phyloP scores from a whole-genome alignment of 2,797 vertebrate genomes.

The Sebastes matsubarae region DNA sequence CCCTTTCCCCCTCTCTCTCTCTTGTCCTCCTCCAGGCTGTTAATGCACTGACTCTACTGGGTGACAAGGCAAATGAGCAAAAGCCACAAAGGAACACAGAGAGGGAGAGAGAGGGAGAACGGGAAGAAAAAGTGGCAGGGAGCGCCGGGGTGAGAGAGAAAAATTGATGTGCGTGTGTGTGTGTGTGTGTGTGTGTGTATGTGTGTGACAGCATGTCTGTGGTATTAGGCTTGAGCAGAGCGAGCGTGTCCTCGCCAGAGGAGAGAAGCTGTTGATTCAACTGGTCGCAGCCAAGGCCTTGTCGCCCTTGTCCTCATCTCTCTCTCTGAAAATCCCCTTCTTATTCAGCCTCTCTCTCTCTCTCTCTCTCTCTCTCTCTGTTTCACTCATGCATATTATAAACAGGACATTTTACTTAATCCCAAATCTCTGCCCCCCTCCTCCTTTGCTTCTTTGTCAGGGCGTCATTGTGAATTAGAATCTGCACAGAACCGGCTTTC shows the following conservation, averaged over 20 bases:
- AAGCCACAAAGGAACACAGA: conserved; percentile 47
- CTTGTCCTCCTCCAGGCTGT: conserved; percentile 38
- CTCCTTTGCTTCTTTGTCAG: conserved; percentile 25
- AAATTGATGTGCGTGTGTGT: neutral
- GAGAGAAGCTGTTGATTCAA: conserved; percentile 69
- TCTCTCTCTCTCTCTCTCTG: neutral
- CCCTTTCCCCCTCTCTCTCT: neutral
- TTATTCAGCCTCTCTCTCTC: neutral
- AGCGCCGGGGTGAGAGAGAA: neutral
- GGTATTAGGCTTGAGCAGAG: conserved; percentile 57
- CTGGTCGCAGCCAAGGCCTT: conserved; percentile 46
- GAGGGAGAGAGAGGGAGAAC: neutral
- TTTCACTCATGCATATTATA: conserved; percentile 40
- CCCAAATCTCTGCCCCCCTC: conserved; percentile 33
- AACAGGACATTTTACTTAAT: conserved; percentile 48
- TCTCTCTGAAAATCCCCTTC: conserved; percentile 26
- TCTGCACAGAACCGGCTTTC: conserved; percentile 7
- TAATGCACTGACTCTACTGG: conserved; percentile 49
- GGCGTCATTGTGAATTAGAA: conserved; percentile 31
- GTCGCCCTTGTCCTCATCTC: conserved; percentile 64
- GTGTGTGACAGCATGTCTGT: conserved; percentile 53
- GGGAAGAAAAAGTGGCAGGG: neutral
- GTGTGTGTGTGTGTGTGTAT: conserved; percentile 1
- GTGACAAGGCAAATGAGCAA: conserved; percentile 47
- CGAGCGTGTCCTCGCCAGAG: conserved; percentile 63